Evolutionary conservation across 2,888 invertebrate genomes (phyloP).

Genomic region (Tortricodes alternella): DNA sequence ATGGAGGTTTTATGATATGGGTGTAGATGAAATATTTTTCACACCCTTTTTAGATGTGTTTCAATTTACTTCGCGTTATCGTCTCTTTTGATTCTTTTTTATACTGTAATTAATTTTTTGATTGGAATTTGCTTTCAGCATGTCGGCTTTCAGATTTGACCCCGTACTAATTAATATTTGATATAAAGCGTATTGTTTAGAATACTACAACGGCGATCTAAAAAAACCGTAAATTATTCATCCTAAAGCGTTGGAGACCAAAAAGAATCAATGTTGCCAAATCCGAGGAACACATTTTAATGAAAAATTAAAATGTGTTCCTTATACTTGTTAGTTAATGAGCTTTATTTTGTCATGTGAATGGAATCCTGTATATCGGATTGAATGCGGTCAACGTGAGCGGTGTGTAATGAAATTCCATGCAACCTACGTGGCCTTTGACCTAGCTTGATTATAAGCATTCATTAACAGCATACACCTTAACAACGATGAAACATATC

Average conservation of each 20-base stretch:
- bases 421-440: not conserved
- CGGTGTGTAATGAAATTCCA: constrained; percentile 26
- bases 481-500: not conserved
- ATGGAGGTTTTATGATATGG: no score
- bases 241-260: not conserved
- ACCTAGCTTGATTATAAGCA: not conserved
- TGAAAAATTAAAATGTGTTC: not conserved
- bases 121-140: constrained; percentile 18
- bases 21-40: no score
- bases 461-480: not conserved
- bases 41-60: no score
- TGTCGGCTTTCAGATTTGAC: not conserved
- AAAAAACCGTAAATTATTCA: no score
- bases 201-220: not conserved
- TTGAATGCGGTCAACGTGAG: constrained; percentile 23
- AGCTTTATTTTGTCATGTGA: not conserved
- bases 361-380: constrained; percentile 5
- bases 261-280: not conserved
- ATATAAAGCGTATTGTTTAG: constrained; percentile 7
- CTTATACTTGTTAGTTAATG: not conserved
- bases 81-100: not conserved
- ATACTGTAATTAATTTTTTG: not conserved
- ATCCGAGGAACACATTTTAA: not conserved
- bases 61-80: not conserved
- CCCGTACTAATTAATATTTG: constrained; percentile 14